Conservation (phyloP, 2,888 invertebrate genomes). For the Ctena decussata region DNA sequence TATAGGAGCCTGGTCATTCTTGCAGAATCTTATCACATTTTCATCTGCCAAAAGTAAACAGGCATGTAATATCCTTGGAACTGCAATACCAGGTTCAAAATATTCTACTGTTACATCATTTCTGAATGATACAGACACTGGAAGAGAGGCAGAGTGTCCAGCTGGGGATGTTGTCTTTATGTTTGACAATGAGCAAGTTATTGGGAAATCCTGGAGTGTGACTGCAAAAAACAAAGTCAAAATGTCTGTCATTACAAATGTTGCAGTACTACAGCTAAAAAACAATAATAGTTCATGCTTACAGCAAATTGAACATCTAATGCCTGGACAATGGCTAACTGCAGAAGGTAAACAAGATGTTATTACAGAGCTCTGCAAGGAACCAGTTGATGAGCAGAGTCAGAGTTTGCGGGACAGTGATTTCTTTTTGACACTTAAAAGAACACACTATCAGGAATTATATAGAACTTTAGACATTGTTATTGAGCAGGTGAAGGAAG, state of each 20-base stretch:
- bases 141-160: conserved; percentile 19
- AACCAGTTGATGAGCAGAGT: not conserved
- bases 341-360: not conserved
- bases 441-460: not conserved
- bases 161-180: conserved; percentile 29
- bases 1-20: conserved; percentile 16
- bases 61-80: conserved; percentile 17
- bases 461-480: not conserved
- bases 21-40: conserved; percentile 5
- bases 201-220: conserved; percentile 34
- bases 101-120: not conserved
- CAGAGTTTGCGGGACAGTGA: not conserved
- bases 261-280: conserved; percentile 13
- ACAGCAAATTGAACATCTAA: not conserved
- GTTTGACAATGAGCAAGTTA: conserved; percentile 45
- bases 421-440: too few relatives aligned
- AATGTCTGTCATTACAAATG: conserved; percentile 40
- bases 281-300: too few relatives aligned
- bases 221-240: conserved; percentile 29
- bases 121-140: not conserved
- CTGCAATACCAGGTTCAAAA: conserved; percentile 11
- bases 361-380: conserved; percentile 1
- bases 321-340: not conserved
- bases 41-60: conserved; percentile 13
- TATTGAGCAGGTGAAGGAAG: not conserved